These are phyloP conservation scores for Poecile atricapillus DNA, from an alignment of 2,113 vertebrate species.

Conservation along the genomic window DNA sequence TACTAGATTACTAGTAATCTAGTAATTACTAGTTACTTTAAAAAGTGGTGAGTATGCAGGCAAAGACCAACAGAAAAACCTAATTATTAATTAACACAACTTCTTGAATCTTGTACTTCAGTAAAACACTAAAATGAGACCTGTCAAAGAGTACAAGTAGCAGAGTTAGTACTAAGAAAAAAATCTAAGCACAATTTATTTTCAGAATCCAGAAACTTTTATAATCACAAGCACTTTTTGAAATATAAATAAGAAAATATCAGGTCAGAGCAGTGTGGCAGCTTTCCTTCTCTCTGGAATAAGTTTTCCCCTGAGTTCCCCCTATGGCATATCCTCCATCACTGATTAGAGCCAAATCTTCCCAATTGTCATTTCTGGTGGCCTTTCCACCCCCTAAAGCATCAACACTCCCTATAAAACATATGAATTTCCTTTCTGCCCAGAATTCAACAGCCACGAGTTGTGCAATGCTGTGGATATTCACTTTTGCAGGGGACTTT, in stretches of 20 bases:
- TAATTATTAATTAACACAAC: neutral
- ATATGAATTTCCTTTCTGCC: rapidly evolving
- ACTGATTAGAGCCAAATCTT: neutral
- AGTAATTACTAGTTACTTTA: neutral
- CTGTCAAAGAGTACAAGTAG: neutral
- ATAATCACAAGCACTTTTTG: neutral
- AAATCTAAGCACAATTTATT: neutral
- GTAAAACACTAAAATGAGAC: neutral
- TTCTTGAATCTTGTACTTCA: neutral
- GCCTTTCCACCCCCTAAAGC: neutral
- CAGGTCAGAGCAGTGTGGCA: rapidly evolving
- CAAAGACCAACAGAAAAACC: neutral
- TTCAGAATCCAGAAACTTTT: neutral
- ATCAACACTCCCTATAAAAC: neutral
- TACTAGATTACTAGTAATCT: no score
- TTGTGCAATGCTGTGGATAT: neutral
- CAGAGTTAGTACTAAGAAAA: neutral
- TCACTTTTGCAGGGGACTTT: neutral
- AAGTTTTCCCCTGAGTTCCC: neutral
- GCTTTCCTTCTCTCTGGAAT: neutral
- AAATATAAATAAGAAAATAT: neutral
- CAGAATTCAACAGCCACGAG: neutral
- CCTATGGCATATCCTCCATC: neutral
- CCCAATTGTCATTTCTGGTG: rapidly evolving
- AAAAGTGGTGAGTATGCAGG: neutral